phyloP scores from a whole-genome alignment of 1,140 invertebrate genomes.

The Phymastichus coffea region DNA sequence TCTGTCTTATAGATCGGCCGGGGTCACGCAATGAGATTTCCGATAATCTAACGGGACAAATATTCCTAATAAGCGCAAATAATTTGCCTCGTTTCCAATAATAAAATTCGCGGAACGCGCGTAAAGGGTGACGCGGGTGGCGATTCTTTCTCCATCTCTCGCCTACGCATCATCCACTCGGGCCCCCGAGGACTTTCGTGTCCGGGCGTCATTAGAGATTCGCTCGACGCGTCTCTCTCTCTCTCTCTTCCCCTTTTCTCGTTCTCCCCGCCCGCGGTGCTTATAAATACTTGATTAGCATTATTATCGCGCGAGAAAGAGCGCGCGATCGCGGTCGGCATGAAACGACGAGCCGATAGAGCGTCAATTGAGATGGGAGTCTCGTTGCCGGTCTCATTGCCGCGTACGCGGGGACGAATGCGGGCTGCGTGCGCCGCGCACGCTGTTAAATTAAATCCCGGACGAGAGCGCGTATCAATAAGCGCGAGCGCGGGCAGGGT shows the following conservation, averaged over 20 bases:
- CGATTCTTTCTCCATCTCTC: no score
- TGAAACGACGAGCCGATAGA: no score
- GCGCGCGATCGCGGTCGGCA: not conserved
- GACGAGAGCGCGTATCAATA: not conserved
- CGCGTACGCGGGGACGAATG: no score
- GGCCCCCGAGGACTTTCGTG: not conserved
- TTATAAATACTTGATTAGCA: no score
- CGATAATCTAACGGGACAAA: slow-evolving; percentile 22
- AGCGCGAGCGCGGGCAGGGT: not conserved
- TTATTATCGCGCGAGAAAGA: not conserved
- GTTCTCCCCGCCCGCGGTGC: not conserved
- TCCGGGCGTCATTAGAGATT: not conserved
- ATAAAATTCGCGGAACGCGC: slow-evolving; percentile 38
- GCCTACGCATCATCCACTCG: no score
- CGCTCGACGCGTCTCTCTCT: not conserved
- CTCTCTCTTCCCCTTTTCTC: no score
- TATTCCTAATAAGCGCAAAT: slow-evolving; percentile 26
- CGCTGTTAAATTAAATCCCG: no score
- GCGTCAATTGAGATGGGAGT: no score
- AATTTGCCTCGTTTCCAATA: slow-evolving; percentile 30
- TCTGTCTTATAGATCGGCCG: no score
- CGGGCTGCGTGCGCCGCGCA: no score
- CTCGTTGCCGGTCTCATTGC: no score
- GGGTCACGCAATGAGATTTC: slow-evolving; percentile 22
- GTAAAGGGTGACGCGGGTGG: no score